A percentile compares a stretch with the other conserved stretches of the same genome.
Conservation (phyloP, 2,113 vertebrate species). For the Alaudala cheleensis region DNA sequence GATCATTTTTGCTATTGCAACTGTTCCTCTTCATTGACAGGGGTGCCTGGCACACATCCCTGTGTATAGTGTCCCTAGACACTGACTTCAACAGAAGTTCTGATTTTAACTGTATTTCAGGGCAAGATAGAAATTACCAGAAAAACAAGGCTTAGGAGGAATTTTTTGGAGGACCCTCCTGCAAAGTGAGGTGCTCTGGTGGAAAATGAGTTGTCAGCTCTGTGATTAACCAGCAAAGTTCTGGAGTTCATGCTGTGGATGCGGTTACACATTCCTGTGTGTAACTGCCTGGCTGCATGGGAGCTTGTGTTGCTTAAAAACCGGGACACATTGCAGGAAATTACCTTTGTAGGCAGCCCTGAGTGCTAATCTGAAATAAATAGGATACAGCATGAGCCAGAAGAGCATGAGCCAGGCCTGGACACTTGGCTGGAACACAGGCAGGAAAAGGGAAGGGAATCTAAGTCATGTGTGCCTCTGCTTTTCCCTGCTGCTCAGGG, state of each 20-base stretch:
- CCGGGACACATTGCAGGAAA: not conserved
- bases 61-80: not conserved
- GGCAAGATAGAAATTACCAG: not conserved
- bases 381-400: not conserved
- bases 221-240: constrained; percentile 26
- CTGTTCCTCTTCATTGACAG: not conserved
- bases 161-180: not conserved
- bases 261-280: not conserved
- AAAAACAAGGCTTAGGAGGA: not conserved
- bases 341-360: not conserved
- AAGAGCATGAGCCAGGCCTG: not conserved
- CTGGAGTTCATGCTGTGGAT: not conserved
- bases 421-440: not conserved
- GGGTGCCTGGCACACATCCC: not conserved
- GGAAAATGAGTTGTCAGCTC: not conserved
- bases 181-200: not conserved
- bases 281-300: not conserved
- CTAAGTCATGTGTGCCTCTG: not conserved
- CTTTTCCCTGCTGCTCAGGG: not conserved
- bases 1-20: not conserved
- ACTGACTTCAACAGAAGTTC: not conserved
- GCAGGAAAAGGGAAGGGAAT: not conserved
- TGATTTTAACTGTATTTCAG: not conserved
- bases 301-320: not conserved
- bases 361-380: not conserved